Base-by-base conservation (phyloP, 2,888 invertebrate genomes). In the Osmoderma eremita region DNA sequence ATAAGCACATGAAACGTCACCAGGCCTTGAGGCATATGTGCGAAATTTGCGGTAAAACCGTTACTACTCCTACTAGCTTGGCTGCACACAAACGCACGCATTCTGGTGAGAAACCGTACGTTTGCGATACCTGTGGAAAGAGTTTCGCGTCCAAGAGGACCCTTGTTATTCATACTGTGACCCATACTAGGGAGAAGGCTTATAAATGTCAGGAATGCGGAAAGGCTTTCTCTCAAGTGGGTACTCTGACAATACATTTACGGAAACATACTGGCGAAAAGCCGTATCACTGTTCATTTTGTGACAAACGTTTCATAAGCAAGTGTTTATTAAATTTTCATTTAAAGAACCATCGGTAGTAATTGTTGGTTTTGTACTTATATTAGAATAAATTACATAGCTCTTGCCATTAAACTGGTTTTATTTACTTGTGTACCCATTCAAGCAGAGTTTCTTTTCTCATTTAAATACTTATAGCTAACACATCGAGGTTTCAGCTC, bases 21-120 rank as follows among this genome's bases (percentile, higher is more conserved):
- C 12, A 36, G n/a, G 18, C 15, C 10, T n/a, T 42, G 3, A 18
- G n/a, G n/a, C 22, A 24, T 51, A 10, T 30, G 4, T 72, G 72
- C 45, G 67, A 69, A 10, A 70, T 70, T 12, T 72, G 72, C 41
- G 70, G 69, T 0, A 71, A 72, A 41, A 39, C 39, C 10, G 45
- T 64, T 0, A 88, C 85, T 68, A 90, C 89, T 74, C 84, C 87
- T 69, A 88, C 90, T 67, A 88, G 90, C 71, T 83, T 94, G 58
- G 85, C 89, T 75, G 86, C 90, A 18, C 94, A 94, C 76, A 88
- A 89, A 80, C 88, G 90, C 77, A 92, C 90, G 67, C 93, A 93
- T 82, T 86, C 87, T 41, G 85, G 87, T 68, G 85, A 87, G 63
- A 88, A 87, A 72, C 85, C 86, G 65, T 90, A 84, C 78, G 76